Evolutionary conservation across 2,888 invertebrate genomes (phyloP), one percentile per base, ranked within the genome.

Genomic region (Taenaris catops): DNA sequence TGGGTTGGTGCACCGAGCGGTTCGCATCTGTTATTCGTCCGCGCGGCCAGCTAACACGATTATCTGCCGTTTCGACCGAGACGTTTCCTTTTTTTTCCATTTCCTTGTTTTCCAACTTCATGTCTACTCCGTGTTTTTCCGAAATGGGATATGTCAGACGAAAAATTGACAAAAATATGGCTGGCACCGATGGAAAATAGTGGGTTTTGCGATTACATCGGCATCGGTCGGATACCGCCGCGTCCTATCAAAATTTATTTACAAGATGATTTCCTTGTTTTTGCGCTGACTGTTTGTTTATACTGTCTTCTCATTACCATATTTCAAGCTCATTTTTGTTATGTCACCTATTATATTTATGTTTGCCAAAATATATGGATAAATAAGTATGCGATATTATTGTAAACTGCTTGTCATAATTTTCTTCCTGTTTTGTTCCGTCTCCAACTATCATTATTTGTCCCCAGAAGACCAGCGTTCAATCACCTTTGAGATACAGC

Each of bases 81-180:
- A 75, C 72, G 69, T 63, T 76, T 71, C 29, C 6, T n/a, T 78
- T 83, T 83, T 56, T 81, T 80, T 73, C 74, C 71, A 66, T 73
- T 81, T 73, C 83, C 75, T 81, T 84, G 80, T 83, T 86, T 86
- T 81, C 76, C 75, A 81, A 75, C 80, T 76, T 69, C 69, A 67
- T 75, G 76, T 81, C 80, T 73, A 69, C 78, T 76, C 71, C 67
- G 55, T 83, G 78, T 83, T 84, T 83, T 83, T 80, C 83, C 74
- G 81, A 80, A 86, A 86, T 84, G 68, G 83, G 73, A 81, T 80
- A 76, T 75, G 84, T 84, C 86, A 79, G 73, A 81, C 71, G 80
- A 80, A 78, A 83, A 83, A 86, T 81, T 81, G 81, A 83, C 78
- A 84, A 84, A 86, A 80, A 84, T 81, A 83, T 79, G 75, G 74